Base-by-base conservation (phyloP, 2,888 invertebrate genomes). In the Dicyrtomina minuta region DNA sequence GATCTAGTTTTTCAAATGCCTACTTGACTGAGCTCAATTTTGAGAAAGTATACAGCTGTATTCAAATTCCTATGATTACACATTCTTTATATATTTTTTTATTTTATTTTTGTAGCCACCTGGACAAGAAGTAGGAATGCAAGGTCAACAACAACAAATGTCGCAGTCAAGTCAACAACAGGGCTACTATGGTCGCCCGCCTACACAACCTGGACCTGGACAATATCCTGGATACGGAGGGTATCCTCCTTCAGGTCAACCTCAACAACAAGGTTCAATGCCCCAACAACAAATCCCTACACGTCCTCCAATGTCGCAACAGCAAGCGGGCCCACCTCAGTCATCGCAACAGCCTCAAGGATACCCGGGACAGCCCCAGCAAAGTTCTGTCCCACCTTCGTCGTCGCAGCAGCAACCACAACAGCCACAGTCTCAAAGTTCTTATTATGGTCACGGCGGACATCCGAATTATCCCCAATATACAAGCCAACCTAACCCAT, bases 341-440 rank as follows among this genome's bases (percentile, higher is more conserved):
- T 51, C 53, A 24, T 53, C 68, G 6, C 66, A 67, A 10, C 64
- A 68, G 26, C 66, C 70, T 17, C 70, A 68, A 33, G 51, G 51
- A 8, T 66, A 72, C 68, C 49, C 68, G 27, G 75, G 68, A 68
- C 79, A 87, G 86, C 86, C 87, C 70, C 87, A 87, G 27, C 86
- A 87, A 81, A 83, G 86, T 70, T 82, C 83, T 67, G 79, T 79
- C 22, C 82, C 83, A 79, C 84, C 84, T 65, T 75, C 72, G 2
- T 83, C 83, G 73, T 65, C 70, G 8, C 71, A 68, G 51, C 68
- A 74, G 39, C 73, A 72, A 41, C 64, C 60, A 12, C 72, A 70
- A 66, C 83, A 83, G 68, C 82, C 82, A 53, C 82, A 81, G 79
- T 75, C 81, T 60, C 73, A 74, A 46, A 70, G 68, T 43, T 72